Percentiles rank a stretch among this genome's conserved stretches.
Evolutionary conservation across 2,113 vertebrate species (phyloP).

Genomic region (Illadopsis cleaveri): DNA sequence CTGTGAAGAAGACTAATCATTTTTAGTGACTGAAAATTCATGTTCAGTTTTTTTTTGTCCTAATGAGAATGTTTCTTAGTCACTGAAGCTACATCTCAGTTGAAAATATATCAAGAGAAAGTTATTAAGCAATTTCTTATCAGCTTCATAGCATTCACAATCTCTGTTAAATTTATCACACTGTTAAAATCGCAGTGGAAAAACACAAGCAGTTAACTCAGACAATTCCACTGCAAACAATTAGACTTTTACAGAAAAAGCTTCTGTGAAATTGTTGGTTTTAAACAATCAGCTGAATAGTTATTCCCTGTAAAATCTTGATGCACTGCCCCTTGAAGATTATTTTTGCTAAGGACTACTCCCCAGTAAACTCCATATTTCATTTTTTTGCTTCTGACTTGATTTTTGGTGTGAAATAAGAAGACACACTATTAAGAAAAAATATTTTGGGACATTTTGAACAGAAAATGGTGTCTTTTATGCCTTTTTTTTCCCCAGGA

Average conservation of each 20-base stretch:
- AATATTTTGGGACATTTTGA: neutral
- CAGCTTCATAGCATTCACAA: neutral
- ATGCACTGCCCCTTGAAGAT: neutral
- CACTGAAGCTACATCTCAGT: neutral
- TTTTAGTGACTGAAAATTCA: constrained; percentile 1
- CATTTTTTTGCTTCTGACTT: neutral
- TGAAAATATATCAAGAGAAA: neutral
- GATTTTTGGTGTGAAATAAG: neutral
- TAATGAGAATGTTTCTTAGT: constrained; percentile 6
- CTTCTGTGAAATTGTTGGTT: neutral
- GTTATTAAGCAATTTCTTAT: neutral
- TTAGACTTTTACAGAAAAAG: neutral
- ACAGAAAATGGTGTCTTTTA: neutral
- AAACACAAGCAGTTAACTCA: neutral
- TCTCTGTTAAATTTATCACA: neutral
- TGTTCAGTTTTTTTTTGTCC: neutral
- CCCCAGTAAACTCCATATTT: accelerated
- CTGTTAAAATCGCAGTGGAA: neutral
- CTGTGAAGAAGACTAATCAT: neutral
- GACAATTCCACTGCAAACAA: neutral
- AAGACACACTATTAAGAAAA: neutral
- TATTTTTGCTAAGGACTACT: neutral
- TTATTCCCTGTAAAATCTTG: neutral
- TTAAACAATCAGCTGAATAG: neutral
- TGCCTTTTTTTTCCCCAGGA: neutral